Conservation (phyloP, 2,888 invertebrate genomes). For the Clistopyga incitator region DNA sequence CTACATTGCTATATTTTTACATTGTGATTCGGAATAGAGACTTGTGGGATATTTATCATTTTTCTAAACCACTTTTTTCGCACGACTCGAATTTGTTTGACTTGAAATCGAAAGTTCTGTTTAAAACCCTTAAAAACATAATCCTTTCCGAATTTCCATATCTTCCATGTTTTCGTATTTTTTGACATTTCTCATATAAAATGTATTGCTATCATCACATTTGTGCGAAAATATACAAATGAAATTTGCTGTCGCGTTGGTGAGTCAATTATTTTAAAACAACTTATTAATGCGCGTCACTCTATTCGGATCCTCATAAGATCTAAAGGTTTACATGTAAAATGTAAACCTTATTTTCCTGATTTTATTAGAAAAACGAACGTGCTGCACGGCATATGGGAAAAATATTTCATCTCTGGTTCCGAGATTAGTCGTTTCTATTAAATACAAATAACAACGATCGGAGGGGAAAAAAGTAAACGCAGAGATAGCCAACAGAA, state of each 20-base stretch:
- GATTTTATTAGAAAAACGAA: slow-evolving; percentile 1
- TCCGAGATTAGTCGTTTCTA: slow-evolving; percentile 5
- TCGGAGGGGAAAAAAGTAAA: slow-evolving; percentile 22
- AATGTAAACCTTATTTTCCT: slow-evolving; percentile 5
- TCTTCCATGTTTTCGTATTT: too few species aligned
- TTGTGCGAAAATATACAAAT: neutral
- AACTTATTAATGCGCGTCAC: neutral
- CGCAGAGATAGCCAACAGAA: slow-evolving; percentile 29
- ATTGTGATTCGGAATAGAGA: neutral
- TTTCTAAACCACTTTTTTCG: neutral
- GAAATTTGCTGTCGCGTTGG: neutral
- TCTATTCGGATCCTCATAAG: neutral
- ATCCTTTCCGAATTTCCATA: neutral
- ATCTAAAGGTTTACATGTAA: too few species aligned
- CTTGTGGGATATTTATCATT: neutral
- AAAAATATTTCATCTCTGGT: slow-evolving; percentile 12
- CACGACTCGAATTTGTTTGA: neutral
- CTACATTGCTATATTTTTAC: slow-evolving; percentile 1
- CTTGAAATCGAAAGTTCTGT: too few species aligned
- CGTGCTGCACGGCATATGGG: neutral
- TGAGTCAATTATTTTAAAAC: neutral
- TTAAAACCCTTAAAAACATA: too few species aligned
- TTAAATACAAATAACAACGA: slow-evolving; percentile 28
- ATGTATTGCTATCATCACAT: neutral
- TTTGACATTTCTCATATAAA: too few species aligned